phyloP scores from a whole-genome alignment of 2,888 invertebrate species.

The Folsomia candida region DNA sequence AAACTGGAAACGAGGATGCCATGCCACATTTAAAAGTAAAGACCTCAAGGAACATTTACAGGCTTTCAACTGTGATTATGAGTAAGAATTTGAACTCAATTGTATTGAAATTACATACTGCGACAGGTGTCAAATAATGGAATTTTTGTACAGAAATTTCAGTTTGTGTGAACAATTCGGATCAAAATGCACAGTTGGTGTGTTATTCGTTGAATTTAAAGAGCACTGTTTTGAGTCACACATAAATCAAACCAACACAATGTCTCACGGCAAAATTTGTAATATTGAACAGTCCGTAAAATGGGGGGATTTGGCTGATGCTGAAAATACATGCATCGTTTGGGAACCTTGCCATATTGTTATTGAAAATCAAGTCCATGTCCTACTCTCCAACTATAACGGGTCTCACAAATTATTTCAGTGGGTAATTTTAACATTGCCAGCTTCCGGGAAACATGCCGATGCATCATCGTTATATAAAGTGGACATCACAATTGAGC shows the following conservation, averaged over 20 bases:
- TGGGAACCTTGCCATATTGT: neutral
- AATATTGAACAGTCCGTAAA: neutral
- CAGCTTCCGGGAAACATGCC: no score
- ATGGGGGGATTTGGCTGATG: neutral
- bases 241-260: no score
- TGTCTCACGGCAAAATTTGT: no score
- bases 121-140: no score
- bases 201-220: no score
- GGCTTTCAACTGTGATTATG: neutral
- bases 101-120: no score
- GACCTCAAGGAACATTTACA: no score
- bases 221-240: no score
- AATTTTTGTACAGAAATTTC: neutral
- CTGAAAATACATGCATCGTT: neutral
- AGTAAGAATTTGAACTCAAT: neutral
- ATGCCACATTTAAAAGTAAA: no score
- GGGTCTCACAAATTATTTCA: neutral
- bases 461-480: no score
- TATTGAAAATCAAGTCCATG: neutral
- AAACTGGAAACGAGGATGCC: neutral
- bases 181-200: neutral
- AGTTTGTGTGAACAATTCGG: neutral
- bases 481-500: no score
- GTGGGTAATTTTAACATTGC: neutral
- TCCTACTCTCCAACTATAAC: neutral